These are phyloP conservation scores for Aradophagus sp. DNA, from an alignment of 1,140 invertebrate genomes.

Conservation along the genomic window DNA sequence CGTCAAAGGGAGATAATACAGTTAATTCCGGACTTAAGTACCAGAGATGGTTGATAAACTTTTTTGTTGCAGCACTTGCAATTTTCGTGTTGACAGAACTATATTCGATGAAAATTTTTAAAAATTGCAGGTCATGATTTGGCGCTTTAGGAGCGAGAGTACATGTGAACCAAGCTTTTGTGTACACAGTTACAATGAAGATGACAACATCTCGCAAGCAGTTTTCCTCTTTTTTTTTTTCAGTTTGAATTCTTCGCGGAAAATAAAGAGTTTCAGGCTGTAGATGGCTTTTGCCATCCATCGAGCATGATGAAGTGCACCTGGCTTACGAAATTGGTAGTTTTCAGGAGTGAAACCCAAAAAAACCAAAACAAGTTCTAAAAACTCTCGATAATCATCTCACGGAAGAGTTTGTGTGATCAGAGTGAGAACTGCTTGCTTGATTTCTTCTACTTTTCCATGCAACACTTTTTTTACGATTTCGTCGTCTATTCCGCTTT, in stretches of 20 bases:
- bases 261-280: conserved; percentile 63
- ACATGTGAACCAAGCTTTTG: conserved; percentile 46
- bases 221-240: conserved; percentile 28
- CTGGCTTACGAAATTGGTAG: conserved; percentile 31
- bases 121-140: conserved; percentile 47
- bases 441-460: conserved; percentile 10
- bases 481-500: conserved; percentile 15
- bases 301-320: conserved; percentile 61
- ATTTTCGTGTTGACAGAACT: conserved; percentile 20
- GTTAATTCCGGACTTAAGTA: conserved; percentile 40
- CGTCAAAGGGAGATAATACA: conserved; percentile 51
- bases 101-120: conserved; percentile 44
- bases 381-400: conserved; percentile 58
- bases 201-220: conserved; percentile 50
- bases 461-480: background rate
- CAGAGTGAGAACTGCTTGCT: background rate
- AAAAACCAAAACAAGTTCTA: conserved; percentile 54
- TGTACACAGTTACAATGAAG: conserved; percentile 38
- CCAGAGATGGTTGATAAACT: conserved; percentile 41
- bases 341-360: conserved; percentile 37
- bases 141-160: conserved; percentile 39
- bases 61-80: conserved; percentile 30
- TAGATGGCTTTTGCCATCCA: conserved; percentile 70
- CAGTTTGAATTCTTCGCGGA: conserved; percentile 52
- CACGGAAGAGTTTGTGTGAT: conserved; percentile 50